Evolutionary conservation across 1,140 invertebrate genomes (phyloP).

Genomic region (Leptopilina clavipes): DNA sequence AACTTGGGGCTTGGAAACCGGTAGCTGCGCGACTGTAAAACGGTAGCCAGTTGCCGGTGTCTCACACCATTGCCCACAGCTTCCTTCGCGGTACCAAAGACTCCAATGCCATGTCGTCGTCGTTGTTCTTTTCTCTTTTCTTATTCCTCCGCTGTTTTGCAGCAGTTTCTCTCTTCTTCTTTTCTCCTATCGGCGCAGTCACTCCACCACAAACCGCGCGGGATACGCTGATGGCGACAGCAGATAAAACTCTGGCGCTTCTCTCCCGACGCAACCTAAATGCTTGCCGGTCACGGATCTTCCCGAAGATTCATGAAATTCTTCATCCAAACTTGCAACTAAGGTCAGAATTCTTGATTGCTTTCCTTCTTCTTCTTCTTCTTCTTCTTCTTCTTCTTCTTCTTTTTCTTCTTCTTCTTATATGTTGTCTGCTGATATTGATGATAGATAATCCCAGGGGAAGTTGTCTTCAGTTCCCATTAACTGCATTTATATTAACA

Average conservation of each 20-base stretch:
- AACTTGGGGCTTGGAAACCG: constrained; percentile 42
- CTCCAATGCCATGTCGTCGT: constrained; percentile 16
- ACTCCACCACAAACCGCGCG: constrained; percentile 12
- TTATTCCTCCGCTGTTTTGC: background rate
- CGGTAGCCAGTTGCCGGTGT: constrained; percentile 35
- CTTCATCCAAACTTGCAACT: background rate
- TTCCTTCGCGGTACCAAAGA: constrained; percentile 23
- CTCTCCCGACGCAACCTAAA: constrained; percentile 25
- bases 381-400: too few relatives aligned
- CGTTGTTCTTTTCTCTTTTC: constrained; percentile 8
- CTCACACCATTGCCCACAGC: constrained; percentile 20
- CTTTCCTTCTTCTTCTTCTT: too few relatives aligned
- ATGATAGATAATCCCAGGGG: too few relatives aligned
- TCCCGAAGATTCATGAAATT: constrained; percentile 26
- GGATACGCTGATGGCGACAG: constrained; percentile 21
- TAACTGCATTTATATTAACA: too few relatives aligned
- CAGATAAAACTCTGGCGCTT: constrained; percentile 27
- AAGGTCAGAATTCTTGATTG: too few relatives aligned
- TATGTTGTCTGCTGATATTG: too few relatives aligned
- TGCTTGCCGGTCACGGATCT: constrained; percentile 20
- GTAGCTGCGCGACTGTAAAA: constrained; percentile 34
- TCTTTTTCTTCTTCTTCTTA: too few relatives aligned
- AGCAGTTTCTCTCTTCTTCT: background rate
- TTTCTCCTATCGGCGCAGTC: background rate
- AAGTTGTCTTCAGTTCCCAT: too few relatives aligned